A percentile compares a stretch with the other conserved stretches of the same genome.
These are phyloP conservation scores for Anableps anableps DNA, from an alignment of 2,797 vertebrate species.

Conservation along the genomic window DNA sequence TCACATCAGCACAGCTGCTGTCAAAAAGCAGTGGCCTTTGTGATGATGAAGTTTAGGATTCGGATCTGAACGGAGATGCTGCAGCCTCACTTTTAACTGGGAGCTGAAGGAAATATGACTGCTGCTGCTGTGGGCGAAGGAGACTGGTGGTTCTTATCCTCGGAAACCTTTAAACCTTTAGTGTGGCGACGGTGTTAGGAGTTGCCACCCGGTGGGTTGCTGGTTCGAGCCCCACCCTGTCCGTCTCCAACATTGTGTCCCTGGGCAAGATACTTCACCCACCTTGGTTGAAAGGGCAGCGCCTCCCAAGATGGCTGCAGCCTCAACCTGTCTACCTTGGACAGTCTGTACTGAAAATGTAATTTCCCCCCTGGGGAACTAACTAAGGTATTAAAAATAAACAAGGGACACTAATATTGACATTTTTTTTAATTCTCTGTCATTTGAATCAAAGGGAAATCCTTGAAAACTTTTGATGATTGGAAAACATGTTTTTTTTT, in stretches of 20 bases:
- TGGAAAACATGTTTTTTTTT: background rate
- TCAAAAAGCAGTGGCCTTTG: slow-evolving; percentile 3
- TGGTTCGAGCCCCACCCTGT: too few relatives aligned
- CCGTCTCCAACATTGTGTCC: too few relatives aligned
- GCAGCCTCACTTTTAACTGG: slow-evolving; percentile 7
- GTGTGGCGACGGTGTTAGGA: too few relatives aligned
- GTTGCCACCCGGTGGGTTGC: too few relatives aligned
- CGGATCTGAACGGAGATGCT: background rate
- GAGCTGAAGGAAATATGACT: background rate
- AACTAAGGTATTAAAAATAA: too few relatives aligned
- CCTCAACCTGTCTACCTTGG: too few relatives aligned
- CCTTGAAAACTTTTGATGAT: background rate
- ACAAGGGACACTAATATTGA: background rate
- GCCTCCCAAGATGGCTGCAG: too few relatives aligned
- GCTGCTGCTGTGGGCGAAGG: background rate
- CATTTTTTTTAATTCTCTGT: background rate
- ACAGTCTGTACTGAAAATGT: too few relatives aligned
- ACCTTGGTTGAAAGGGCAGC: too few relatives aligned
- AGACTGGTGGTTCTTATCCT: slow-evolving; percentile 5
- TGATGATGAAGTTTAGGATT: slow-evolving; percentile 9
- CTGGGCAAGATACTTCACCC: too few relatives aligned
- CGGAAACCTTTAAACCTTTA: background rate
- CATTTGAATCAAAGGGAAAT: background rate
- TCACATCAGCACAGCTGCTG: slow-evolving; percentile 3
- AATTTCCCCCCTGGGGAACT: too few relatives aligned